phyloP scores from a whole-genome alignment of 2,888 invertebrate species.

The Agrochola circellaris region DNA sequence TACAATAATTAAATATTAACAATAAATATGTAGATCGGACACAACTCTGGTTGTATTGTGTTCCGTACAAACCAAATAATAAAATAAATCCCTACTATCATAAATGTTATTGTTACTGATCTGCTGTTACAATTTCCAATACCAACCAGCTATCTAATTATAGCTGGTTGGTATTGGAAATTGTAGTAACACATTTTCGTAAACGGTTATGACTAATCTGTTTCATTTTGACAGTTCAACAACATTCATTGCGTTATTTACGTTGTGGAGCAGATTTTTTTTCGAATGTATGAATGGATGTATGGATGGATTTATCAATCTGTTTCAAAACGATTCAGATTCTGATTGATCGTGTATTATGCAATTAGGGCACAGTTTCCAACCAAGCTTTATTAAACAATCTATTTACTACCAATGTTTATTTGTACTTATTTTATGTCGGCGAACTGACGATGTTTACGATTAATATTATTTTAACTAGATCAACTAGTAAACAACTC shows the following conservation, averaged over 20 bases:
- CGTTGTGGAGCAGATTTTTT: too few species aligned
- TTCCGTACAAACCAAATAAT: conserved; percentile 11
- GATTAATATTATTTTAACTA: neutral
- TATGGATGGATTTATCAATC: too few species aligned
- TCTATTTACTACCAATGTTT: neutral
- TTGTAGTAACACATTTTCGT: too few species aligned
- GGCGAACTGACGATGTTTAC: neutral
- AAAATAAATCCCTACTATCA: neutral
- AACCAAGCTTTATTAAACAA: neutral
- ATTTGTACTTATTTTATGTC: neutral
- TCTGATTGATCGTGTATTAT: too few species aligned
- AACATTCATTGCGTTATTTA: too few species aligned
- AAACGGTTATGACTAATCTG: too few species aligned
- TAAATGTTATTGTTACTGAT: conserved; percentile 2
- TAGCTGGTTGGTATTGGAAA: too few species aligned
- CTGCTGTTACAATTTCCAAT: neutral
- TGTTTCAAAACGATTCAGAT: too few species aligned
- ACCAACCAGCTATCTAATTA: neutral
- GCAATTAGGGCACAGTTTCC: neutral
- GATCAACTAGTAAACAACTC: neutral
- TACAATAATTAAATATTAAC: neutral
- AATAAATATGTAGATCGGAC: neutral
- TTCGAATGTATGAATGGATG: too few species aligned
- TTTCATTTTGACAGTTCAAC: too few species aligned
- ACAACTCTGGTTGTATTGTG: neutral